Evolutionary conservation across 2,113 vertebrate genomes (phyloP).

Genomic region (Neolamprologus toae): DNA sequence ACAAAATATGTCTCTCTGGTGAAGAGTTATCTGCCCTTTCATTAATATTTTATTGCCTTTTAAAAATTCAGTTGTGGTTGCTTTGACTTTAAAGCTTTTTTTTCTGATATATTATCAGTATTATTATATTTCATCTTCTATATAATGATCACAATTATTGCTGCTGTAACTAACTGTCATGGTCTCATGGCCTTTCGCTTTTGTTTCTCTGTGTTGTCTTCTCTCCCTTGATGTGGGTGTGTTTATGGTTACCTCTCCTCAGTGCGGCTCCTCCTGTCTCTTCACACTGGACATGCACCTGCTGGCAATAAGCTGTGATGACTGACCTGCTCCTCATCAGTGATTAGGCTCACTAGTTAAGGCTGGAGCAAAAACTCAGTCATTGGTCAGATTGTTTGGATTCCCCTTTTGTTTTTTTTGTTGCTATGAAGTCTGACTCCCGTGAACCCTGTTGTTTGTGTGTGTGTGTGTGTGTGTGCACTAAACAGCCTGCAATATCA

Average conservation of each 20-base stretch:
- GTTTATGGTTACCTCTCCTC: neutral
- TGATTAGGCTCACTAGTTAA: neutral
- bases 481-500: neutral
- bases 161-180: neutral
- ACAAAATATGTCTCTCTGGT: neutral
- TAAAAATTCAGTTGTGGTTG: neutral
- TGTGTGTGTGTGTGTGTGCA: neutral
- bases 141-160: neutral
- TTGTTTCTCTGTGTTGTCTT: neutral
- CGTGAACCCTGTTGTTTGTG: neutral
- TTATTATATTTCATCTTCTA: neutral
- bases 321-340: neutral
- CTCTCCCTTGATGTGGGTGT: neutral
- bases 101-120: neutral
- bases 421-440: neutral
- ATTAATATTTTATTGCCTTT: neutral
- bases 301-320: neutral
- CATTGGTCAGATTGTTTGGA: neutral
- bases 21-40: neutral
- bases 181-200: neutral
- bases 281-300: neutral
- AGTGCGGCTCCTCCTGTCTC: neutral
- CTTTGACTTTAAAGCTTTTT: neutral
- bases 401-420: neutral
- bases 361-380: neutral